Percentiles rank a stretch among this genome's conserved stretches.
Conservation (phyloP, 2,888 invertebrate species). For the Dryomyza anilis region DNA sequence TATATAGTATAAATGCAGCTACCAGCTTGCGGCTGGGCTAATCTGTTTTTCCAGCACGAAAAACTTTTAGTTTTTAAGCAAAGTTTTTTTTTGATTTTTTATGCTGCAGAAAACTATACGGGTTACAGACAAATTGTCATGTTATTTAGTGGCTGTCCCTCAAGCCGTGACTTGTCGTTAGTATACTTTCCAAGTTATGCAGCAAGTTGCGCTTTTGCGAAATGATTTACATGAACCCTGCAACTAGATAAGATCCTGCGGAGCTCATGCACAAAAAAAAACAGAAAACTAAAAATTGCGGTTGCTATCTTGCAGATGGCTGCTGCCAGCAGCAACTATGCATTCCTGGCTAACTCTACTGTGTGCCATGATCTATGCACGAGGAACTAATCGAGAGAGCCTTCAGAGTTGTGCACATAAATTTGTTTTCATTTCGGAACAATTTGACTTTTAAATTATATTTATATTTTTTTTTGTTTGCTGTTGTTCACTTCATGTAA, state of each 20-base stretch:
- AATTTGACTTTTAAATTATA: conserved; percentile 10
- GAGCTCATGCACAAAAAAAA: not conserved
- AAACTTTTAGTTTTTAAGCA: too few species aligned
- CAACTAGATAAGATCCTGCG: not conserved
- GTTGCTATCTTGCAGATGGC: not conserved
- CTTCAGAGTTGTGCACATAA: conserved; percentile 7
- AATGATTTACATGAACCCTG: not conserved
- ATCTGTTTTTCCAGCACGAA: too few species aligned
- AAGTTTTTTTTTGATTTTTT: too few species aligned
- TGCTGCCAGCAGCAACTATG: not conserved
- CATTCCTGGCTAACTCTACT: not conserved
- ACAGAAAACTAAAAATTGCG: not conserved
- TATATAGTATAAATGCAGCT: too few species aligned
- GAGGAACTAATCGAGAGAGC: conserved; percentile 3
- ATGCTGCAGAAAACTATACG: too few species aligned
- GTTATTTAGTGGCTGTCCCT: too few species aligned
- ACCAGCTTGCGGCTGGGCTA: too few species aligned
- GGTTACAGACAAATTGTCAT: too few species aligned
- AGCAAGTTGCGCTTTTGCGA: too few species aligned
- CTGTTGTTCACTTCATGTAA: not conserved
- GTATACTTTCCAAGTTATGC: too few species aligned
- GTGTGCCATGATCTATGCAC: conserved; percentile 3
- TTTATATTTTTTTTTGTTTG: not conserved
- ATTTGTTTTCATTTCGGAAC: conserved; percentile 7
- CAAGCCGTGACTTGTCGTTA: too few species aligned